Percentiles rank a stretch among this genome's conserved stretches.
phyloP scores from a whole-genome alignment of 2,113 vertebrate species.

The Vulpes vulpes region DNA sequence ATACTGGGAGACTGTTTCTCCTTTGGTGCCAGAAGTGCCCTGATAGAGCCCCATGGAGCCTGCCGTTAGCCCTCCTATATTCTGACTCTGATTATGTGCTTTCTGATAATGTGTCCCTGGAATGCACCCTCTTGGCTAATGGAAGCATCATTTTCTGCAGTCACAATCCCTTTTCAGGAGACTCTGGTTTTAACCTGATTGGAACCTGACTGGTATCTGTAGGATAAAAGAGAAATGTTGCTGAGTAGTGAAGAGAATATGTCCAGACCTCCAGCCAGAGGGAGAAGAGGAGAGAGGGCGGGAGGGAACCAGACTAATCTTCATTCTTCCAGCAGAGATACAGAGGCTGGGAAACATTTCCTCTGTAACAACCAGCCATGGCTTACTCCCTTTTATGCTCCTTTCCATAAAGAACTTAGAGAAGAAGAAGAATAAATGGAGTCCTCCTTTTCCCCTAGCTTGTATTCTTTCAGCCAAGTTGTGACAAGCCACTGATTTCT shows the following conservation, averaged over 20 bases:
- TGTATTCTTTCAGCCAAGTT: constrained; percentile 68
- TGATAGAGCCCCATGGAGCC: neutral
- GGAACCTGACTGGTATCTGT: constrained; percentile 26
- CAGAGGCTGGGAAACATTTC: constrained; percentile 8
- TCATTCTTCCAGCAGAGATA: constrained; percentile 59
- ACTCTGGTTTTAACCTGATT: neutral
- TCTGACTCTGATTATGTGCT: neutral
- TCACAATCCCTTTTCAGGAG: neutral
- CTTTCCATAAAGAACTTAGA: constrained; percentile 3
- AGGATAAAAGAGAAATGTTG: constrained; percentile 68
- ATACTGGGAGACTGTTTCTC: neutral
- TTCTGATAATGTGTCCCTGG: neutral
- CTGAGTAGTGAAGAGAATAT: constrained; percentile 60
- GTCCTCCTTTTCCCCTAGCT: neutral
- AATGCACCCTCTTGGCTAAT: neutral
- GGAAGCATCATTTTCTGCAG: neutral
- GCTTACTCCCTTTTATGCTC: neutral
- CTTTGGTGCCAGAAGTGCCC: neutral
- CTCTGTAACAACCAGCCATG: neutral
- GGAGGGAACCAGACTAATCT: constrained; percentile 20
- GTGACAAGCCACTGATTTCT: constrained; percentile 67
- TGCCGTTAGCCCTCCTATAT: neutral
- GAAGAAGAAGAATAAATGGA: neutral
- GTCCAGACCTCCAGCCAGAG: constrained; percentile 62
- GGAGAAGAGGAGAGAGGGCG: neutral